Conservation (phyloP, 2,797 vertebrate species). For the Dicrostonyx torquatus region DNA sequence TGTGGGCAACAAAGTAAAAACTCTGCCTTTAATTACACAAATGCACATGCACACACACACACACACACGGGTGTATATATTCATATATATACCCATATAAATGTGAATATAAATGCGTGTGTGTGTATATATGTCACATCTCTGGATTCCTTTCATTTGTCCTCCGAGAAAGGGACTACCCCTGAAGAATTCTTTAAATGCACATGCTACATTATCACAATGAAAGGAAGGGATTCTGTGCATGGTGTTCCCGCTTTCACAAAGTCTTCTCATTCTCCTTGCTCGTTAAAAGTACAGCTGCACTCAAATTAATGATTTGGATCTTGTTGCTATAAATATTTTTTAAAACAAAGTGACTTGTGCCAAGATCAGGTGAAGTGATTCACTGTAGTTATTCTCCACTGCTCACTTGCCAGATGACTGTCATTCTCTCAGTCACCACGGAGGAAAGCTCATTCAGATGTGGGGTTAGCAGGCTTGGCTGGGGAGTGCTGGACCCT, state of each 20-base stretch:
- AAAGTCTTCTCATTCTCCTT: neutral
- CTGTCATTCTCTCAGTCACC: neutral
- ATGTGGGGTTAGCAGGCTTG: neutral
- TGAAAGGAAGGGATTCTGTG: neutral
- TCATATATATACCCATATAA: neutral
- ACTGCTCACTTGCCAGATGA: neutral
- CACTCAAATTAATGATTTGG: conserved; percentile 1
- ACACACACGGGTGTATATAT: neutral
- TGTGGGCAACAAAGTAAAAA: neutral
- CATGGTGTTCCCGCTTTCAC: neutral
- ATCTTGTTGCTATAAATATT: neutral
- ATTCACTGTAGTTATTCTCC: neutral
- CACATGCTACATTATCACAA: neutral
- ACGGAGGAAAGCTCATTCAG: neutral
- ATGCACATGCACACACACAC: neutral
- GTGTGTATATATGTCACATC: neutral
- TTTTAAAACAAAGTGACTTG: neutral
- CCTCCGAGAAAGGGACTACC: neutral
- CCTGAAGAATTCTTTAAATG: neutral
- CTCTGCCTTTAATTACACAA: neutral
- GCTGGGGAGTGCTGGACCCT: neutral
- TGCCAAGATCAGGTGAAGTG: neutral
- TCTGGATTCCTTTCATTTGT: neutral
- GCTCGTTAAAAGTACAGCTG: conserved; percentile 16
- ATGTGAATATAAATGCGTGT: neutral